phyloP scores from a whole-genome alignment of 2,113 vertebrate genomes.

The Ibidorhyncha struthersii region DNA sequence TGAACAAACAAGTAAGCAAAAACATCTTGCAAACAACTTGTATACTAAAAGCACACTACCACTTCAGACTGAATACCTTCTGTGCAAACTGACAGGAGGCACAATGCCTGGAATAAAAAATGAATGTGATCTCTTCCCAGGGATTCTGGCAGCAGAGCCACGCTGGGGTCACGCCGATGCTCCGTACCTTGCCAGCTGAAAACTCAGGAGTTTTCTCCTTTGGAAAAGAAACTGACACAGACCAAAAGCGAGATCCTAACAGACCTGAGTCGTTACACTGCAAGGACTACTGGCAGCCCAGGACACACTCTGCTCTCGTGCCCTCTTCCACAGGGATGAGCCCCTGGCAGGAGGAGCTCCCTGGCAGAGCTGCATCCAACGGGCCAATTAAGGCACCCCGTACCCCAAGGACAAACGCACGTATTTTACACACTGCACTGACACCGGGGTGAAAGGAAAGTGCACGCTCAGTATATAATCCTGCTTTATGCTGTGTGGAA shows the following conservation, averaged over 20 bases:
- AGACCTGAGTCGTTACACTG: not conserved
- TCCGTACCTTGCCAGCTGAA: not conserved
- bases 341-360: not conserved
- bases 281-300: not conserved
- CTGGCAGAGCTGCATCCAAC: not conserved
- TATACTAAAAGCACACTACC: not conserved
- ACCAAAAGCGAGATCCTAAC: not conserved
- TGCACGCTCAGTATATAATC: not conserved
- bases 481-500: not conserved
- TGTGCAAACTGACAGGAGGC: not conserved
- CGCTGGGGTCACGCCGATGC: accelerated
- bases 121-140: accelerated
- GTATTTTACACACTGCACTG: not conserved
- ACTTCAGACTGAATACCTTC: not conserved
- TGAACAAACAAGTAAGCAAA: not conserved
- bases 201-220: not conserved
- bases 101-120: not conserved
- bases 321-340: not conserved
- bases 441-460: not conserved
- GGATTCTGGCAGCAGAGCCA: not conserved
- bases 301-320: not conserved
- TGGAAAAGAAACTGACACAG: not conserved
- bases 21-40: not conserved
- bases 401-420: accelerated
- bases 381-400: accelerated